Evolutionary conservation across 2,113 vertebrate genomes (phyloP).

Genomic region (Dipodomys spectabilis): DNA sequence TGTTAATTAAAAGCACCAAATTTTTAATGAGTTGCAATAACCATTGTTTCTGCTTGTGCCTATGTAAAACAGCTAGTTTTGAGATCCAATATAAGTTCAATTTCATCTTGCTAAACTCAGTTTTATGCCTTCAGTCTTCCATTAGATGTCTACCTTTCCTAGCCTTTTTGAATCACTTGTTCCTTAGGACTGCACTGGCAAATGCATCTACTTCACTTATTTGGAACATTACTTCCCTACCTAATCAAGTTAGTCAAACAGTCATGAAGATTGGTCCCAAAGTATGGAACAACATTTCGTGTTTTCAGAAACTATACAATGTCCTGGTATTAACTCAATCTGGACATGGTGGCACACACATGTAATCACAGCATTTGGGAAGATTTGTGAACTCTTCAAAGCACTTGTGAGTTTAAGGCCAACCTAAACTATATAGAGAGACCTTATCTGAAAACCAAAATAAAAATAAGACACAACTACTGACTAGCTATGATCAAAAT

Average conservation of each 20-base stretch:
- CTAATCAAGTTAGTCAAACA: neutral
- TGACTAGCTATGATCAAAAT: neutral
- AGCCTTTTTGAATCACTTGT: neutral
- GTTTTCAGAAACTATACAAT: neutral
- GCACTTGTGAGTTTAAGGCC: no score
- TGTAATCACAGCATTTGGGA: neutral
- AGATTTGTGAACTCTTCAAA: no score
- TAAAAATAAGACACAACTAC: neutral
- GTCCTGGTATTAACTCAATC: neutral
- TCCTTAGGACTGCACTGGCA: neutral
- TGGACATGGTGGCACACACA: neutral
- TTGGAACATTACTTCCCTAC: neutral
- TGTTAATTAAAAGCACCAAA: neutral
- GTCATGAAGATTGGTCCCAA: constrained; percentile 14
- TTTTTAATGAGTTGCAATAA: constrained; percentile 15
- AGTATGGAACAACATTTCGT: neutral
- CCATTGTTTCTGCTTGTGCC: neutral
- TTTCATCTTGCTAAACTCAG: constrained; percentile 12
- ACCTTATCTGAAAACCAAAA: neutral
- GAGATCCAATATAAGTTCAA: constrained; percentile 1
- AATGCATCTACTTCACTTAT: neutral
- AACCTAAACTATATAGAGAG: neutral
- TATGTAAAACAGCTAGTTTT: neutral
- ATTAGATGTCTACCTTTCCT: neutral
- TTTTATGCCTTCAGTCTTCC: neutral